Conservation (phyloP, 1,140 invertebrate genomes). For the Stegodyphus mimosarum region DNA sequence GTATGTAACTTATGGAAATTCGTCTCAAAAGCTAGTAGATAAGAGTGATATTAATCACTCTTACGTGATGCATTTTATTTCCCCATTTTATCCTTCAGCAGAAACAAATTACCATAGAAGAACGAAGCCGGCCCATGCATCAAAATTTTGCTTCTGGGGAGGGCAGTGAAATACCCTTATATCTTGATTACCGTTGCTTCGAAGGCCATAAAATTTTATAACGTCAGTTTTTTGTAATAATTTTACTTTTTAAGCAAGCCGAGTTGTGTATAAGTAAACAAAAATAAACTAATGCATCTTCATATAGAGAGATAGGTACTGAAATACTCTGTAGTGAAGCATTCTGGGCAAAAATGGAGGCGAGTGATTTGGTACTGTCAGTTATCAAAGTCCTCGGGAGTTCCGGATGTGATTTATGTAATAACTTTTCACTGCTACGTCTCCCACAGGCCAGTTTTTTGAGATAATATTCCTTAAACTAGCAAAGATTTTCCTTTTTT, state of each 20-base stretch:
- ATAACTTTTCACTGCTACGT: background rate
- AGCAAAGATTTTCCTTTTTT: background rate
- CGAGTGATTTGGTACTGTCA: conserved; percentile 15
- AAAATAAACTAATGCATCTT: conserved; percentile 7
- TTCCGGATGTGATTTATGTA: background rate
- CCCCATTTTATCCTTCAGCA: conserved; percentile 3
- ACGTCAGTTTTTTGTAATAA: conserved; percentile 26
- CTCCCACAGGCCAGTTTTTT: background rate
- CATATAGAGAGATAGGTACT: background rate
- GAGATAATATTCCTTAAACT: background rate
- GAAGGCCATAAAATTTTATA: conserved; percentile 43
- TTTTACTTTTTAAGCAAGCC: conserved; percentile 6
- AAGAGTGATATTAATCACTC: conserved; percentile 31
- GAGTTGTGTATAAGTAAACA: conserved; percentile 10
- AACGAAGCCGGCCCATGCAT: conserved; percentile 14
- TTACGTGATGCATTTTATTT: conserved; percentile 18
- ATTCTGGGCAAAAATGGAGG: background rate
- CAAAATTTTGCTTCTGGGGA: conserved; percentile 10
- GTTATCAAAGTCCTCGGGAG: background rate
- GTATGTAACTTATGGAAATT: conserved; percentile 14
- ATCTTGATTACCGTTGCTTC: conserved; percentile 43
- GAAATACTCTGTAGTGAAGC: background rate
- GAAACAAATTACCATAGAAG: conserved; percentile 18
- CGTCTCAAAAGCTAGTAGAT: background rate
- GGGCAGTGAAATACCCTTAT: conserved; percentile 2